Evolutionary conservation across 2,113 vertebrate genomes (phyloP), one percentile per base, ranked within the genome.

Genomic region (Dicentrarchus labrax): DNA sequence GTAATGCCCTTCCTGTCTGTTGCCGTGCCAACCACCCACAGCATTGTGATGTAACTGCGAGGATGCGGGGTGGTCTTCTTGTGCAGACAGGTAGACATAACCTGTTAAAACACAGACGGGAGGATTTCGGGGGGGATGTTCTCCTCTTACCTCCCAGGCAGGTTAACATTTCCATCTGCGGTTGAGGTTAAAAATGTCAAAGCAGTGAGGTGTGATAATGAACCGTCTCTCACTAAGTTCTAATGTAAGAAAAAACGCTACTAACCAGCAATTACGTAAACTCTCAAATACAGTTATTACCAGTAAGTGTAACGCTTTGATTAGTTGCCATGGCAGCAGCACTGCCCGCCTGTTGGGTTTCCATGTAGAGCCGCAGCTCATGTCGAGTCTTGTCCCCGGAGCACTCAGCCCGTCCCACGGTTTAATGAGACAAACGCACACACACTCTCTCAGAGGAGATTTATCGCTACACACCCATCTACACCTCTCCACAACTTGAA

Each of bases 351-450:
- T 51, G 21, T 36, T 41, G 36, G 47, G 50, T 74, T 74, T 80
- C 73, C 66, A 45, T 11, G 13, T 8, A 0, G 36, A 73, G 56
- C 57, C 65, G 59, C 68, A 21, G 43, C 65, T 87, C 92, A 51
- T 92, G 92, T 91, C 17, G 15, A 84, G 81, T 91, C 93, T 93
- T 94, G 93, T 87, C 86, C 65, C 67, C 15, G 12, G 30, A 88
- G 56, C 74, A 51, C 67, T 62, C 10, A 30, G 54, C 77, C 72
- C 13, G 48, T 77, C 69, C 78, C 65, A 38, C 50, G 39, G 43
- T 72, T 75, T 56, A 51, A 84, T 1, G 12, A 83, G 60, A 59
- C 73, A 69, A 71, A 80, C 80, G 65, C 50, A 60, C 38, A 62
- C 50, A 60, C 38, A 62, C 38, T 51, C 7, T 5, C 38, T 62